Conservation (phyloP, 1,140 invertebrate species). For the Drosophila pandora region DNA sequence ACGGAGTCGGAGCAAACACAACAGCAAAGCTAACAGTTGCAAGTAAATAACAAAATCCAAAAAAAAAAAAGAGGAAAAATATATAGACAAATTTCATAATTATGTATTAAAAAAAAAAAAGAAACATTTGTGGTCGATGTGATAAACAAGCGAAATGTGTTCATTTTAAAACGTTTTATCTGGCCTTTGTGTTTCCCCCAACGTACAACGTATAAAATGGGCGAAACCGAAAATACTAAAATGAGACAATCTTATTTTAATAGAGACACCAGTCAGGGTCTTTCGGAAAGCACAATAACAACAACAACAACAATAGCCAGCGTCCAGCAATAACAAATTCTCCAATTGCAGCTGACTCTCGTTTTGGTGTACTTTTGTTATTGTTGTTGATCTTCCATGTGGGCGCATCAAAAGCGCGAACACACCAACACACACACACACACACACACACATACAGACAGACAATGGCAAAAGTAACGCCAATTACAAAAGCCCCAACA, state of each 20-base stretch:
- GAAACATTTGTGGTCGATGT: constrained; percentile 1
- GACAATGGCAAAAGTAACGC: constrained; percentile 18
- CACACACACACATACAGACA: not conserved
- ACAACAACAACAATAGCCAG: not conserved
- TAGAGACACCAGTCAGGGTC: not conserved
- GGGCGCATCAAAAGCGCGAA: constrained; percentile 20
- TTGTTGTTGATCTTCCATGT: constrained; percentile 38
- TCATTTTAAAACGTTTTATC: constrained; percentile 9
- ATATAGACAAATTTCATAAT: constrained; percentile 7
- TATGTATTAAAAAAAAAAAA: constrained; percentile 4
- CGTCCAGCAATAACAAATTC: constrained; percentile 5
- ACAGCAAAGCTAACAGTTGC: constrained; percentile 28
- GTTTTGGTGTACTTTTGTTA: constrained; percentile 1
- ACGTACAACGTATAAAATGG: not conserved
- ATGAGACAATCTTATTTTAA: constrained; percentile 7
- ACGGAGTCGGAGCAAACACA: constrained; percentile 37
- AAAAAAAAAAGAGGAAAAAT: constrained; percentile 23
- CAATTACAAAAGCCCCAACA: constrained; percentile 15
- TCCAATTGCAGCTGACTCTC: constrained; percentile 34
- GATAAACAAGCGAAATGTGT: not conserved
- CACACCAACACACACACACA: constrained; percentile 19
- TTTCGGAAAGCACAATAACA: constrained; percentile 1
- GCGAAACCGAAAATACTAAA: constrained; percentile 8
- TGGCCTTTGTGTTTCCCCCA: not conserved
- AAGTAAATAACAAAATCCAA: constrained; percentile 35